Percentiles rank a stretch among this genome's conserved stretches.
These are phyloP conservation scores for Apistogramma diplotaenia DNA, from an alignment of 2,113 vertebrate genomes.

Conservation along the genomic window DNA sequence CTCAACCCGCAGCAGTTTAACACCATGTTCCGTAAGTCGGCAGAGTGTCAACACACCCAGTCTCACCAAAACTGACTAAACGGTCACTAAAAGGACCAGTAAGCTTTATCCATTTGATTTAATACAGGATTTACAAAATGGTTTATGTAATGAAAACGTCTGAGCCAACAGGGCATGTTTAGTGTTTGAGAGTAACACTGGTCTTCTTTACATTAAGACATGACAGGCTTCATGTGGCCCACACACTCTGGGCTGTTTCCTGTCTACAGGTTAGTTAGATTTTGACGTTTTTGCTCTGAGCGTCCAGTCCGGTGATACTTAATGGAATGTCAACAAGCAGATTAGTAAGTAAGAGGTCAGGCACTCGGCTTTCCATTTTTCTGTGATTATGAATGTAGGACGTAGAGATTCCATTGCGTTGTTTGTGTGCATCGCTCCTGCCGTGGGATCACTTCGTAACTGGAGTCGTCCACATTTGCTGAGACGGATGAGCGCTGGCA, in stretches of 20 bases:
- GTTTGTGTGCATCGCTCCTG: background rate
- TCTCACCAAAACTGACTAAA: background rate
- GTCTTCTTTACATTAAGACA: background rate
- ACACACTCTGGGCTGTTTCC: background rate
- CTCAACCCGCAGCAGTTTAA: constrained; percentile 99
- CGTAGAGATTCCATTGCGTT: constrained; percentile 17
- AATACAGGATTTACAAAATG: background rate
- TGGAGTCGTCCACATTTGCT: background rate
- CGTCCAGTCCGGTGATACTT: background rate
- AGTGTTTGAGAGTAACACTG: background rate
- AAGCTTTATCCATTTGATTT: background rate
- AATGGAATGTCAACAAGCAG: constrained; percentile 49
- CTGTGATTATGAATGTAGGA: constrained; percentile 54
- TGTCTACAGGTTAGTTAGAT: background rate
- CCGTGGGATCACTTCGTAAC: constrained; percentile 23
- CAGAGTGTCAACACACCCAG: background rate
- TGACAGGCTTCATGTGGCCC: background rate
- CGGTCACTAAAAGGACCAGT: background rate
- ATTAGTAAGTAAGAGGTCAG: constrained; percentile 43
- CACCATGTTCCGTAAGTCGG: constrained; percentile 97
- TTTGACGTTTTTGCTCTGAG: background rate
- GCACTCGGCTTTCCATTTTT: constrained; percentile 19
- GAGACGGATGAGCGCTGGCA: constrained; percentile 7
- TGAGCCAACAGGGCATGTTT: background rate
- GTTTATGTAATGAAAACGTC: background rate